Evolutionary conservation across 2,113 vertebrate species (phyloP).

Genomic region (Elanoides forficatus): DNA sequence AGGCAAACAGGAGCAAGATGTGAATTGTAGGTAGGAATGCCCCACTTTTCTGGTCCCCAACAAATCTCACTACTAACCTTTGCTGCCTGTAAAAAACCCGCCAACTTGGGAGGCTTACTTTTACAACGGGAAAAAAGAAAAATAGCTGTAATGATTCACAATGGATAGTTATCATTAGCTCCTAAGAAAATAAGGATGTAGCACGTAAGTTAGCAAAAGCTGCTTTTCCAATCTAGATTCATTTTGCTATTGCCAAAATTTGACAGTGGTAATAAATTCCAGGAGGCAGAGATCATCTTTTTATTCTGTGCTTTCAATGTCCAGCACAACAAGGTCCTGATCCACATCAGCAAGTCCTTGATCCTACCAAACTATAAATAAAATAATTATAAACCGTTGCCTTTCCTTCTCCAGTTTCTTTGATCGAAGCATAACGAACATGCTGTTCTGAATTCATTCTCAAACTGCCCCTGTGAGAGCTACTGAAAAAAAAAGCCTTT

Average conservation of each 20-base stretch:
- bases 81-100: background rate
- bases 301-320: background rate
- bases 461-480: background rate
- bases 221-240: constrained; percentile 16
- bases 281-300: background rate
- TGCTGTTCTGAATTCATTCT: background rate
- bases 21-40: constrained; percentile 26
- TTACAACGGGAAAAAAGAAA: background rate
- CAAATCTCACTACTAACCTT: background rate
- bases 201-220: background rate
- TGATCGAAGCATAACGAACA: background rate
- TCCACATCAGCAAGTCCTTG: background rate
- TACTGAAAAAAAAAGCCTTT: background rate
- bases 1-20: constrained; percentile 32
- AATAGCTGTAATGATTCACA: constrained; percentile 12
- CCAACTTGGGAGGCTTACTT: background rate
- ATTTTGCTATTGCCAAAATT: background rate
- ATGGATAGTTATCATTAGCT: constrained; percentile 32
- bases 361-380: background rate
- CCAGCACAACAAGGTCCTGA: background rate
- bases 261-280: background rate
- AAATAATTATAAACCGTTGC: background rate
- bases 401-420: background rate
- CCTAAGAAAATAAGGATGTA: constrained; percentile 19
- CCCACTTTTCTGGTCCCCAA: background rate